Evolutionary conservation across 2,888 invertebrate species (phyloP), one percentile per base, ranked within the genome.

Genomic region (Pandemis corylana): DNA sequence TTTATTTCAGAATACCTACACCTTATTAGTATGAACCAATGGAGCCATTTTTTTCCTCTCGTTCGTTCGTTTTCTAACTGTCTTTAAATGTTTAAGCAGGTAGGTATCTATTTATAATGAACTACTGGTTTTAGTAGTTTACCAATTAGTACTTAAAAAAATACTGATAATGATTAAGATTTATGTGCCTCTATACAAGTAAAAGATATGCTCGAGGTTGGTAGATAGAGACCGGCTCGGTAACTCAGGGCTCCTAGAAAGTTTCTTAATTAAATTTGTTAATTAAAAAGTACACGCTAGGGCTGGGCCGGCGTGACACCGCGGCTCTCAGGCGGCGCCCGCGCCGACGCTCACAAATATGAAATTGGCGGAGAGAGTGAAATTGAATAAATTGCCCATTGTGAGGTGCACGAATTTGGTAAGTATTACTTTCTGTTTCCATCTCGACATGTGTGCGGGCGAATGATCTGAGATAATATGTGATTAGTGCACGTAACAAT

Each of bases 301-400:
- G 73, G 65, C 69, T 56, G 65, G 65, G 68, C 63, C 66, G 69
- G 65, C 74, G 75, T 75, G 75, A 67, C 75, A 67, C 15, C 41
- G 49, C 12, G 13, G 63, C 20, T 20, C 44, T 15, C 59, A 15
- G 13, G 41, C 5, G 42, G 51, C 65, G 70, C 70, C 66, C 36
- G 62, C 66, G 53, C 69, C 15, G 51, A 7, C 59, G 61, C 79
- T 79, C 82, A 87, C 82, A 91, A 89, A 90, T 91, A 90, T 90
- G 89, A 91, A 91, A 91, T 90, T 91, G 88, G 86, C 87, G 89
- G 87, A 91, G 92, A 91, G 86, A 93, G 93, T 92, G 93, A 92
- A 93, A 94, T 91, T 91, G 90, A 88, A 91, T 91, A 91, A 93
- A 93, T 93, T 94, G 90, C 83, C 90, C 89, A 93, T 94, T 93